Evolutionary conservation across 2,888 invertebrate species (phyloP), one percentile per base, ranked within the genome.

Genomic region (Apodemia mormo): DNA sequence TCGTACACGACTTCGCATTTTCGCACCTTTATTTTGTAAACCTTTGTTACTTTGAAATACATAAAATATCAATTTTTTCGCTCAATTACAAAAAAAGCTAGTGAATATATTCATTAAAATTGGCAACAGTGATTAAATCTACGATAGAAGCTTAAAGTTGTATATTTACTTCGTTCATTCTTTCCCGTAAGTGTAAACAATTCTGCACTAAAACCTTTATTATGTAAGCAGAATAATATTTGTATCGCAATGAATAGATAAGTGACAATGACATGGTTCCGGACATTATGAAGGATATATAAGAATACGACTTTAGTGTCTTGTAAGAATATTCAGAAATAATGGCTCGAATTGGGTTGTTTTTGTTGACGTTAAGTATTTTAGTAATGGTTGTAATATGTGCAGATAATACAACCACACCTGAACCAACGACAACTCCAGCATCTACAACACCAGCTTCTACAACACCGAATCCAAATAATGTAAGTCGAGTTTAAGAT

Each of bases 311-410:
- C 58, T 72, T 66, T 14, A 52, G 66, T 64, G 70, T 74, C 65
- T 71, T 67, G 40, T 49, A 14, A 49, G 65, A 69, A 68, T 66
- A 66, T 68, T 43, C n/a, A 37, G 54, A 61, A 76, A 75, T 45
- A 58, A 83, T 82, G 82, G 71, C 70, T 37, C 78, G 76, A 68
- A 70, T 76, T 22, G 70, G 45, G 70, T 72, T 79, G 37, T 75
- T 75, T 65, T 52, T 79, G 12, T 66, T 80, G 52, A 61, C 78
- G 49, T 66, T 79, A 37, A 33, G 71, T 22, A 64, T 72, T 33
- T 65, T 76, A n/a, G 71, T 72, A 33, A 72, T 71, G 66, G 70
- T 75, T 12, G 77, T 75, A 40, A 68, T 72, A 66, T 74, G 78
- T 68, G 75, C 77, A n/a, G 75, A 78, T 33, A 72, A 73, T 45